A percentile compares a stretch with the other conserved stretches of the same genome.
Conservation (phyloP, 2,888 invertebrate species). For the Sesia apiformis region DNA sequence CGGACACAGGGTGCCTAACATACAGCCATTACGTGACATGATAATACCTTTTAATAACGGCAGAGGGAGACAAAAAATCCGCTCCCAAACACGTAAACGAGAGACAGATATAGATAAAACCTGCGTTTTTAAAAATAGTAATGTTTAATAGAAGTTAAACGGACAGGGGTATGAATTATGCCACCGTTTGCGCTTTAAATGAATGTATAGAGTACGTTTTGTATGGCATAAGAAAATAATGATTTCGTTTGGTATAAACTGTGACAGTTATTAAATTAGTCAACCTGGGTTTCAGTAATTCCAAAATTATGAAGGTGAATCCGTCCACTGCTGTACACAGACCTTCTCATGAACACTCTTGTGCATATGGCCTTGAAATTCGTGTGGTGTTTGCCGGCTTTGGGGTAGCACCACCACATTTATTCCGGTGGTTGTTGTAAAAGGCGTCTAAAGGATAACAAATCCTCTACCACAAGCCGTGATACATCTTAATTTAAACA, state of each 20-base stretch:
- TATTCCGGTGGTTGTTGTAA: too few species aligned
- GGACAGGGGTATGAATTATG: not conserved
- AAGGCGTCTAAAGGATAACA: too few species aligned
- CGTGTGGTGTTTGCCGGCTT: too few species aligned
- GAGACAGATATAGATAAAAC: not conserved
- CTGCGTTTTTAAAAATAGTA: not conserved
- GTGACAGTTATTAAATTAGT: not conserved
- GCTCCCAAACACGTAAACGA: too few species aligned
- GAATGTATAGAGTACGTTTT: not conserved
- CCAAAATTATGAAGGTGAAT: too few species aligned
- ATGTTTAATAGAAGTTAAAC: not conserved
- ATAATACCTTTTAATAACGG: slow-evolving; percentile 43
- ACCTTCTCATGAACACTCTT: too few species aligned
- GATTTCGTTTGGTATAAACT: not conserved
- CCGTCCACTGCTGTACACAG: too few species aligned
- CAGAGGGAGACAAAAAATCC: slow-evolving; percentile 1
- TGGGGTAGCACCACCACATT: too few species aligned
- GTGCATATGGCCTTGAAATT: too few species aligned
- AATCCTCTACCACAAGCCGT: too few species aligned
- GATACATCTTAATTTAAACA: too few species aligned
- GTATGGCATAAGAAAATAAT: not conserved
- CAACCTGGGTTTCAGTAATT: too few species aligned
- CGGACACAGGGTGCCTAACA: slow-evolving; percentile 28
- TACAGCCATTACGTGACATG: slow-evolving; percentile 36
- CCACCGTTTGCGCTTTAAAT: not conserved